phyloP scores from a whole-genome alignment of 2,888 invertebrate species.

The Cerastis leucographa region DNA sequence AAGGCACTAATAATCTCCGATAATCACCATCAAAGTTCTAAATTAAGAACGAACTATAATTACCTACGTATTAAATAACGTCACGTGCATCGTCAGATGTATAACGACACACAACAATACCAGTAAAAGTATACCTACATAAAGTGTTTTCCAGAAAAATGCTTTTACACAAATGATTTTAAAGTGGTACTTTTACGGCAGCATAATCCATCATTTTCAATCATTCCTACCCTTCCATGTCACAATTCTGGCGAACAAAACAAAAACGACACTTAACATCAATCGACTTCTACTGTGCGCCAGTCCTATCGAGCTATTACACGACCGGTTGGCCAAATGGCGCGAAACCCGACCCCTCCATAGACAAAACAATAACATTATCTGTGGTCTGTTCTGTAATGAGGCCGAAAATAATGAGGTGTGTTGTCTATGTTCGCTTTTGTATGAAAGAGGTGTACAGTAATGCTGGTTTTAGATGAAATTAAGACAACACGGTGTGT shows the following conservation, averaged over 20 bases:
- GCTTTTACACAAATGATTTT: too few relatives aligned
- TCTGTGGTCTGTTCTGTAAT: constrained; percentile 63
- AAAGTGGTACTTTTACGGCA: background rate
- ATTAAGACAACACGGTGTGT: background rate
- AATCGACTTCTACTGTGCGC: constrained; percentile 69
- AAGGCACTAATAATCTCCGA: too few relatives aligned
- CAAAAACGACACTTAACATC: constrained; percentile 10
- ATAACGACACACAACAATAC: too few relatives aligned
- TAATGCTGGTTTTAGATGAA: constrained; percentile 4
- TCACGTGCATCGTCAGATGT: too few relatives aligned
- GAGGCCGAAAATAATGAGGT: constrained; percentile 63
- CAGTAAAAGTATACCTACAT: too few relatives aligned
- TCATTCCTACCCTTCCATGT: constrained; percentile 1
- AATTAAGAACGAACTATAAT: too few relatives aligned
- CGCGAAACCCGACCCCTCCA: constrained; percentile 87
- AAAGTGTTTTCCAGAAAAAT: background rate
- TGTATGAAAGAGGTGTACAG: constrained; percentile 4
- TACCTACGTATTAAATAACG: too few relatives aligned
- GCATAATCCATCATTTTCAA: constrained; percentile 37
- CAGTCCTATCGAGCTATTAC: constrained; percentile 81
- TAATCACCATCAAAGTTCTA: too few relatives aligned
- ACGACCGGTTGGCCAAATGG: constrained; percentile 90
- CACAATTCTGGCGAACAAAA: constrained; percentile 1
- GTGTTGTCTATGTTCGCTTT: constrained; percentile 53
- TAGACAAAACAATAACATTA: constrained; percentile 75